phyloP scores from a whole-genome alignment of 2,113 vertebrate species.

The Clarias gariepinus region DNA sequence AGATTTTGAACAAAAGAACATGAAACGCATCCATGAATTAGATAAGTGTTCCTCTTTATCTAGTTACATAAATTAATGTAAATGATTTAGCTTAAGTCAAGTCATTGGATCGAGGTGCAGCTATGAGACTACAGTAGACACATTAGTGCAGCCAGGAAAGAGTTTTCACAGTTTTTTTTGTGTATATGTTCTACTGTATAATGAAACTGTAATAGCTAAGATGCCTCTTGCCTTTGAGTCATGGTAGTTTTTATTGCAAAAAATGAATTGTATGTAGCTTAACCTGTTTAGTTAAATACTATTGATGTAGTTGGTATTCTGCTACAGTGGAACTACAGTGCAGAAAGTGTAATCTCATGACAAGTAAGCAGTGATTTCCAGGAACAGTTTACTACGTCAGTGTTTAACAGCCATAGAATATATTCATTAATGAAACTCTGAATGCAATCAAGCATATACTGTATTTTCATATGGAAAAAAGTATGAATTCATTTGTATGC shows the following conservation, averaged over 20 bases:
- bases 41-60: neutral
- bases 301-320: neutral
- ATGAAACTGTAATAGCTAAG: neutral
- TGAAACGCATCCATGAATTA: neutral
- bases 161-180: neutral
- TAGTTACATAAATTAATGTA: neutral
- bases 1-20: neutral
- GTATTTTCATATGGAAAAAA: neutral
- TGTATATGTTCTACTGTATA: neutral
- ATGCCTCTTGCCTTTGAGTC: neutral
- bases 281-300: neutral
- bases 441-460: neutral
- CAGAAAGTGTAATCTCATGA: neutral
- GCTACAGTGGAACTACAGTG: neutral
- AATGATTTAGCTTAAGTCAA: neutral
- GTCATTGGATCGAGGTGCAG: no score
- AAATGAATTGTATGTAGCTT: neutral
- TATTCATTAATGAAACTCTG: neutral
- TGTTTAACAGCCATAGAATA: neutral
- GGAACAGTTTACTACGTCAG: neutral
- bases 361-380: neutral
- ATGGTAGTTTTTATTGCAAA: neutral
- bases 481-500: neutral
- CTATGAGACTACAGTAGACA: neutral
- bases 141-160: neutral